Evolutionary conservation across 37 sponge, comb jelly and placozoan genomes (phyloP).

Genomic region (Crambe crambe): DNA sequence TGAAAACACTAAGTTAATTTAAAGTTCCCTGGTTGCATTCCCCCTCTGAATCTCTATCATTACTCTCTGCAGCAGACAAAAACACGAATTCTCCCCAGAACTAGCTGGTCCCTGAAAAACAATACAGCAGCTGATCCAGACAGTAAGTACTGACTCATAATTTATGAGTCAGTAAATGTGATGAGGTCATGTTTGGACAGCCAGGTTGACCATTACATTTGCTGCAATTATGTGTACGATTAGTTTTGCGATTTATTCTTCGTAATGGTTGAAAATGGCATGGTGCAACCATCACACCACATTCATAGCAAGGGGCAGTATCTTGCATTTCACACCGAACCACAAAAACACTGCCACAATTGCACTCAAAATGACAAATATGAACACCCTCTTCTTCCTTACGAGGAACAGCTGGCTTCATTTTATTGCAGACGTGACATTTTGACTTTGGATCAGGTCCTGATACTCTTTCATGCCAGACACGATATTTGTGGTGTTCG

Average conservation of each 20-base stretch:
- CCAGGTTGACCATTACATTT: conserved; percentile 32
- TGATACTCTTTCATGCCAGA: background rate
- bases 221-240: conserved; percentile 35
- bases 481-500: background rate
- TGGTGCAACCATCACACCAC: background rate
- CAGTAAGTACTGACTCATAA: no score
- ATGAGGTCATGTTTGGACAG: no score
- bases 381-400: conserved; percentile 20
- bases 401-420: background rate
- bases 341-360: background rate
- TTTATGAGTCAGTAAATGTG: no score
- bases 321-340: conserved; percentile 14
- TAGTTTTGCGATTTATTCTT: conserved; percentile 9
- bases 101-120: no score
- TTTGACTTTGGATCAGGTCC: background rate
- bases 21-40: no score
- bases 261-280: background rate
- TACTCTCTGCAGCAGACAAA: no score
- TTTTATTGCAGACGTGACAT: background rate
- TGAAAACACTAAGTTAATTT: no score
- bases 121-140: no score
- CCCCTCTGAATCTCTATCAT: no score
- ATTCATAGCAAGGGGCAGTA: conserved; percentile 32
- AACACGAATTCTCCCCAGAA: no score
- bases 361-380: conserved; percentile 18